Conservation (phyloP, 2,888 invertebrate genomes). For the Emmelina monodactyla region DNA sequence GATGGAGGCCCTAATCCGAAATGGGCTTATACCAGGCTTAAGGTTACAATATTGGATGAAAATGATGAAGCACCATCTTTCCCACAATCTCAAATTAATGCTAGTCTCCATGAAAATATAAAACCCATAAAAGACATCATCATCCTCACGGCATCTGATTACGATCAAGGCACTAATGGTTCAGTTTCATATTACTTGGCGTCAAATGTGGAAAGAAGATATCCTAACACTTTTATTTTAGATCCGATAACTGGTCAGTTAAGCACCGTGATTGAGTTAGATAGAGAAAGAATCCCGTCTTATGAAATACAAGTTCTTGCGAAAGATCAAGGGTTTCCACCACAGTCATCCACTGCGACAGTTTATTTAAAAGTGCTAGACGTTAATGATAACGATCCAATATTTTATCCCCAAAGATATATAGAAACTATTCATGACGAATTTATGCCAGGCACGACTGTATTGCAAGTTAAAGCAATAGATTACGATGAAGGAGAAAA, state of each 20-base stretch:
- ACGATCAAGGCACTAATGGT: constrained; percentile 93
- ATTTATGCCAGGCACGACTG: constrained; percentile 66
- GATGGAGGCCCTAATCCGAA: constrained; percentile 96
- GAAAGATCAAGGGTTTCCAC: constrained; percentile 89
- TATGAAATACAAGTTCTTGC: constrained; percentile 89
- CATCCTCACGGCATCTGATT: constrained; percentile 85
- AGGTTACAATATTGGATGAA: constrained; percentile 91
- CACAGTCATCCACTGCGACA: constrained; percentile 89
- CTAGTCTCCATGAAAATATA: constrained; percentile 81
- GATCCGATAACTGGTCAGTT: constrained; percentile 87
- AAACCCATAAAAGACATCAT: constrained; percentile 82
- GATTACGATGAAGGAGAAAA: constrained; percentile 92
- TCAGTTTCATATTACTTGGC: constrained; percentile 86
- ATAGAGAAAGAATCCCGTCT: constrained; percentile 79
- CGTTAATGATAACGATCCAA: constrained; percentile 91
- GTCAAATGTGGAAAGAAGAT: constrained; percentile 77
- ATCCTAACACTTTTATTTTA: constrained; percentile 84
- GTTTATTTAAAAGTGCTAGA: constrained; percentile 82
- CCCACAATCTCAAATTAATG: constrained; percentile 75
- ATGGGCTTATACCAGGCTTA: constrained; percentile 88
- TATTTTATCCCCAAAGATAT: constrained; percentile 90
- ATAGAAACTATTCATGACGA: constrained; percentile 79
- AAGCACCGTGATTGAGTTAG: constrained; percentile 78
- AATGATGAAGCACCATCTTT: constrained; percentile 94
- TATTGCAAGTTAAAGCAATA: constrained; percentile 80